Conservation (phyloP, 2,113 vertebrate species). For the Lepisosteus osseus region DNA sequence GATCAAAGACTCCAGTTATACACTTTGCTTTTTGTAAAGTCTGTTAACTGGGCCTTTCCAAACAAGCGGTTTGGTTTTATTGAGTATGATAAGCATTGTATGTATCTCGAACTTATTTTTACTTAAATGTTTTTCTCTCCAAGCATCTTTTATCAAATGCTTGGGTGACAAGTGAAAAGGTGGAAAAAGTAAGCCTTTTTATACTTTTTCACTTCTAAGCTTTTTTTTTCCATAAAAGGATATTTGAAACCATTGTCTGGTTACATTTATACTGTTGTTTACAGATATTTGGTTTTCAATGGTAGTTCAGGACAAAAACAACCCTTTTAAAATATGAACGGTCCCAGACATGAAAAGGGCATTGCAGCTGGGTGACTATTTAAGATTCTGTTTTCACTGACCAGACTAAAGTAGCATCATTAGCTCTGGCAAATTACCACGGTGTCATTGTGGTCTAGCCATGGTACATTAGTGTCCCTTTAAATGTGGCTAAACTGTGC, state of each 20-base stretch:
- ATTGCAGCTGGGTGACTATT: slow-evolving; percentile 59
- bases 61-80: no score
- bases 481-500: slow-evolving; percentile 60
- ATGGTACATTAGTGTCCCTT: slow-evolving; percentile 69
- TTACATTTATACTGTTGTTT: slow-evolving; percentile 48
- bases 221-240: no score
- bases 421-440: slow-evolving; percentile 77
- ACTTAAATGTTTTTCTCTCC: no score
- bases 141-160: no score
- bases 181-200: no score
- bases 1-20: slow-evolving; percentile 3
- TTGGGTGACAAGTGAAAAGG: no score
- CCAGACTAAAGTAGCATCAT: slow-evolving; percentile 73
- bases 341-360: slow-evolving; percentile 38
- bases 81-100: no score
- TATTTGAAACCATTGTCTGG: no score
- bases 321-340: slow-evolving; percentile 44
- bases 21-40: neutral
- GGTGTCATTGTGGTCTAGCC: slow-evolving; percentile 64
- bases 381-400: slow-evolving; percentile 66
- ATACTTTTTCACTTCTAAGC: no score
- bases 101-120: no score
- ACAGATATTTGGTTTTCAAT: slow-evolving; percentile 58
- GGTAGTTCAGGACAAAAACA: slow-evolving; percentile 50
- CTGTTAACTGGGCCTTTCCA: no score